phyloP scores from a whole-genome alignment of 2,888 invertebrate genomes.

The Dasypogon diadema region DNA sequence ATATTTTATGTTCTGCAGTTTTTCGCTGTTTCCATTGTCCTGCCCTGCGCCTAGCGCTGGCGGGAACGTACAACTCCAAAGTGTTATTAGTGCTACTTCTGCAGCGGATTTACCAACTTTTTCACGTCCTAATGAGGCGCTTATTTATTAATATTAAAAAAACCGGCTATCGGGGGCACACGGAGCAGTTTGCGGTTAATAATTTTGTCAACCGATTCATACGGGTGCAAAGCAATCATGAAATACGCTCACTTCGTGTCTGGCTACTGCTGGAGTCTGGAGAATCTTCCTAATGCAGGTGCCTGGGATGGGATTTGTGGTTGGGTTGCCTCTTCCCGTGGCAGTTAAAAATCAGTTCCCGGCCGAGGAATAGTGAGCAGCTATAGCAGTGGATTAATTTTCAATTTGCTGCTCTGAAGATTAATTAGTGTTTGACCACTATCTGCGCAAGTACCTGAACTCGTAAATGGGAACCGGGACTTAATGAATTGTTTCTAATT shows the following conservation, averaged over 20 bases:
- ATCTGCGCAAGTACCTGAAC: conserved; percentile 2
- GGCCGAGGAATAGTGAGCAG: neutral
- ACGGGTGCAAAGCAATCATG: neutral
- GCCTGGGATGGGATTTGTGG: no score
- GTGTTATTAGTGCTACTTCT: conserved; percentile 50
- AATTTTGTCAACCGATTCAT: conserved; percentile 32
- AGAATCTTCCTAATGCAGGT: neutral
- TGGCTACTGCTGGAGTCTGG: no score
- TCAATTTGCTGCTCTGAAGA: conserved; percentile 30
- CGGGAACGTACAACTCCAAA: neutral
- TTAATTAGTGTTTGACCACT: conserved; percentile 17
- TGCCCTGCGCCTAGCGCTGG: neutral
- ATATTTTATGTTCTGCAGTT: conserved; percentile 50
- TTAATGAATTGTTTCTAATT: conserved; percentile 50
- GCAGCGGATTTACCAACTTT: conserved; percentile 29
- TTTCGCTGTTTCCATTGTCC: conserved; percentile 40
- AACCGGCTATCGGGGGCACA: neutral
- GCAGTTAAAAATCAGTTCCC: neutral
- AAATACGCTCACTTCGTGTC: no score
- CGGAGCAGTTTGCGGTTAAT: neutral
- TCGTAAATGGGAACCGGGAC: neutral
- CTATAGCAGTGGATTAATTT: conserved; percentile 11
- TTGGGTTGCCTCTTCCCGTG: neutral
- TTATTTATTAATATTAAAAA: conserved; percentile 40
- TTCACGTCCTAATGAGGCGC: conserved; percentile 40